phyloP scores from a whole-genome alignment of 2,797 vertebrate genomes.

The Anguilla pacifica region DNA sequence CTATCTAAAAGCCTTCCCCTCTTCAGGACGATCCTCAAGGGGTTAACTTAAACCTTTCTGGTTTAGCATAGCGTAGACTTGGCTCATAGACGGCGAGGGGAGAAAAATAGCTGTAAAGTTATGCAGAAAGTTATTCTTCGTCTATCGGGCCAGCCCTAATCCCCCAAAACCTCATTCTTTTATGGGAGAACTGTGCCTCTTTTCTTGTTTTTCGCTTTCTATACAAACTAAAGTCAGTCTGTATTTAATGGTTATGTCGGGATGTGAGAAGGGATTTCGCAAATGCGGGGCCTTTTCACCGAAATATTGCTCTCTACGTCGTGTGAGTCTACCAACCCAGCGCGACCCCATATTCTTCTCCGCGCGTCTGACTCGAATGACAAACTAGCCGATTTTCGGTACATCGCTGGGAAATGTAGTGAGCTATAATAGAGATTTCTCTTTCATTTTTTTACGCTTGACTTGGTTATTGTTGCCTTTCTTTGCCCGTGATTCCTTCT shows the following conservation, averaged over 20 bases:
- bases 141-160: slow-evolving; percentile 82
- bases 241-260: slow-evolving; percentile 99
- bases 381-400: slow-evolving; percentile 96
- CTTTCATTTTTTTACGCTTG: slow-evolving; percentile 99
- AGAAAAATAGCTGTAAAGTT: slow-evolving; percentile 81
- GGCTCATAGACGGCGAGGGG: slow-evolving; percentile 67
- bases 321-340: slow-evolving; percentile 98
- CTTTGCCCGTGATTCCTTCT: slow-evolving; percentile 98
- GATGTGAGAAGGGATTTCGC: slow-evolving; percentile 93
- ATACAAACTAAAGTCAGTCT: slow-evolving; percentile 99
- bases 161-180: slow-evolving; percentile 82
- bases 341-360: slow-evolving; percentile 94
- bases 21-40: slow-evolving; percentile 42
- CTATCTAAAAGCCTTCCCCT: slow-evolving; percentile 21
- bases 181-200: slow-evolving; percentile 82
- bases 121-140: slow-evolving; percentile 83
- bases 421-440: slow-evolving; percentile 99
- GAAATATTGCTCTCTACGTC: slow-evolving; percentile 92
- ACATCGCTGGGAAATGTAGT: slow-evolving; percentile 97
- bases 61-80: slow-evolving; percentile 65
- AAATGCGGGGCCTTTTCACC: slow-evolving; percentile 86
- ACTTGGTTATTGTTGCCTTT: slow-evolving; percentile 99
- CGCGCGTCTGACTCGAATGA: slow-evolving; percentile 97
- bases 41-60: slow-evolving; percentile 68
- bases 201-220: slow-evolving; percentile 84